These are phyloP conservation scores for Charina bottae DNA, from an alignment of 2,113 vertebrate species.

Conservation along the genomic window DNA sequence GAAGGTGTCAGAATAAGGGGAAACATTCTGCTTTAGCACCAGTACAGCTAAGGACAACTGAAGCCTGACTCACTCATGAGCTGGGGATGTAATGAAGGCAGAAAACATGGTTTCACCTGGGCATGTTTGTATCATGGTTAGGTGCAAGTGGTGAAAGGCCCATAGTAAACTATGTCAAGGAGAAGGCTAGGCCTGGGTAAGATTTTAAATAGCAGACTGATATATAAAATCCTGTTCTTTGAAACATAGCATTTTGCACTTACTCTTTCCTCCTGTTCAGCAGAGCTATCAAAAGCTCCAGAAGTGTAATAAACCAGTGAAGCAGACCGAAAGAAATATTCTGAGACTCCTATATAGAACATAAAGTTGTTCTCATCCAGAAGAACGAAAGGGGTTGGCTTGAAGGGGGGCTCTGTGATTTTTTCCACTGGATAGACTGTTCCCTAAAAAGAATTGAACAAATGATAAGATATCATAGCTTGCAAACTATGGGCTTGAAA, in stretches of 20 bases:
- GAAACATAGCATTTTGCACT: neutral
- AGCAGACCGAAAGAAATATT: conserved; percentile 71
- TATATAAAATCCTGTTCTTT: neutral
- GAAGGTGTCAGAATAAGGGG: neutral
- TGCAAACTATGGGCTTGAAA: neutral
- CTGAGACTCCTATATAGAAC: conserved; percentile 71
- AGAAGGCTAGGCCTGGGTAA: neutral
- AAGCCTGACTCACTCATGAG: neutral
- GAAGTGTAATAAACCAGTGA: conserved; percentile 68
- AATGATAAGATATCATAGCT: neutral
- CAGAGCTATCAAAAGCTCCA: conserved; percentile 67
- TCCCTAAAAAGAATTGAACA: conserved; percentile 56
- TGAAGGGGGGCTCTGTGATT: conserved; percentile 38
- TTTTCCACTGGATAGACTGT: conserved; percentile 61
- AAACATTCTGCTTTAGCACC: neutral
- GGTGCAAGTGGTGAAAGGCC: neutral
- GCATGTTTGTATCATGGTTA: neutral
- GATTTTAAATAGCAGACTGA: neutral
- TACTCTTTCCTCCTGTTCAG: conserved; percentile 70
- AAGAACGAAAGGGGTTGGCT: conserved; percentile 59
- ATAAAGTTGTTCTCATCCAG: conserved; percentile 61
- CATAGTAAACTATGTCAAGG: neutral
- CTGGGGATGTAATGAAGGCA: neutral
- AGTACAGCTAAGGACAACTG: neutral
- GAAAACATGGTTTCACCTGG: neutral